Percentiles rank a stretch among this genome's conserved stretches.
These are phyloP conservation scores for Gracilinanus agilis DNA, from an alignment of 2,113 vertebrate species.

Conservation along the genomic window DNA sequence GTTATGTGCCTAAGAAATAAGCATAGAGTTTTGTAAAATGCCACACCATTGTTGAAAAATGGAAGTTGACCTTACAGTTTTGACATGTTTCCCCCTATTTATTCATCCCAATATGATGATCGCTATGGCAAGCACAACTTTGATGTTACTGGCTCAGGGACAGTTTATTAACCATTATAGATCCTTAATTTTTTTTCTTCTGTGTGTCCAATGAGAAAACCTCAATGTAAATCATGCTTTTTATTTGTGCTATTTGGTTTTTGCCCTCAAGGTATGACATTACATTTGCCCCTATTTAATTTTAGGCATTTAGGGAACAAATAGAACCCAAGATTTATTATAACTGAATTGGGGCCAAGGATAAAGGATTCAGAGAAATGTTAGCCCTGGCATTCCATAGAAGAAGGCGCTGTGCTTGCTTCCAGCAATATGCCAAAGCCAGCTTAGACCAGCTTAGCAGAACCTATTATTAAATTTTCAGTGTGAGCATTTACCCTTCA, in stretches of 20 bases:
- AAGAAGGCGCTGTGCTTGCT: background rate
- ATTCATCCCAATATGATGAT: background rate
- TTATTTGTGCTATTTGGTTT: slow-evolving; percentile 8
- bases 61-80: background rate
- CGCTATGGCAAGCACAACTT: background rate
- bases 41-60: background rate
- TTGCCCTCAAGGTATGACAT: background rate
- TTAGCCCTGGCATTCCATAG: background rate
- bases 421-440: background rate
- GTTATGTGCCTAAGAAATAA: background rate
- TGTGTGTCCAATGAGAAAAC: background rate
- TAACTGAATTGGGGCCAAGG: slow-evolving; percentile 32
- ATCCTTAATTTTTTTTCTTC: background rate
- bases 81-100: background rate
- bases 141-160: background rate
- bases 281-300: background rate
- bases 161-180: background rate
- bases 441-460: background rate
- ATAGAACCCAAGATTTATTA: slow-evolving; percentile 1
- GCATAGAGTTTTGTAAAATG: slow-evolving; percentile 18
- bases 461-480: background rate
- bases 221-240: background rate
- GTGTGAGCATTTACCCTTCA: background rate
- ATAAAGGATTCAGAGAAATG: background rate
- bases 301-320: slow-evolving; percentile 24